Evolutionary conservation across 2,113 vertebrate species (phyloP), one percentile per base, ranked within the genome.

Genomic region (Embiotoca jacksoni): DNA sequence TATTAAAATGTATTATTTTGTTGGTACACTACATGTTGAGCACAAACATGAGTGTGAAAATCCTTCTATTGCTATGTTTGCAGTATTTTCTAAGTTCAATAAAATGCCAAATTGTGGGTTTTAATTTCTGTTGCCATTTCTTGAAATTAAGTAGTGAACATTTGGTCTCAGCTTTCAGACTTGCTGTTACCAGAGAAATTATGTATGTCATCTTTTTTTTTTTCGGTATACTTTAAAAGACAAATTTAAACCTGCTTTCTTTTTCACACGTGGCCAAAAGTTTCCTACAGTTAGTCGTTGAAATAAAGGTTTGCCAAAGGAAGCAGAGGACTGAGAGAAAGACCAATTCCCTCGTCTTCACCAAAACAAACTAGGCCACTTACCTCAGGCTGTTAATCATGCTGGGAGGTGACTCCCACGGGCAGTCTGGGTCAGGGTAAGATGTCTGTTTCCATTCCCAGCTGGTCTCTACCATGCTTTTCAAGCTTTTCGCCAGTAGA

Each of bases 401-500:
- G 39, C 6, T 41, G 9, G 6, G 9, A 7, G 37, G 10, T 7
- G 39, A 44, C 10, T 10, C 41, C 2, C 3, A 44, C 9, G 11
- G 41, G 8, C 41, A 10, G 41, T 44, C 41, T 1, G 8, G 9
- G 41, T 44, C 41, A 11, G 9, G 37, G 7, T 37, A 37, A 44
- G 3, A 44, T 7, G 11, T 31, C n/a, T 31, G 5, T 64, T 23
- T 67, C 14, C 15, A 6, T 44, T 35, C 35, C 10, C 30, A 5
- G 7, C 6, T 37, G 5, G 55, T 32, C 56, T 41, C 9, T 0
- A 14, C 1, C 47, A 23, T 78, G 80, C 31, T 16, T 37, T 80
- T 74, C 8, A 7, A 33, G 13, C 49, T 37, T 72, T 62, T 46
- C 37, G 6, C 80, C 80, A 73, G 85, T 4, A 80, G 85, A 58